phyloP scores from a whole-genome alignment of 1,140 invertebrate species.

The Drosophila truncata region DNA sequence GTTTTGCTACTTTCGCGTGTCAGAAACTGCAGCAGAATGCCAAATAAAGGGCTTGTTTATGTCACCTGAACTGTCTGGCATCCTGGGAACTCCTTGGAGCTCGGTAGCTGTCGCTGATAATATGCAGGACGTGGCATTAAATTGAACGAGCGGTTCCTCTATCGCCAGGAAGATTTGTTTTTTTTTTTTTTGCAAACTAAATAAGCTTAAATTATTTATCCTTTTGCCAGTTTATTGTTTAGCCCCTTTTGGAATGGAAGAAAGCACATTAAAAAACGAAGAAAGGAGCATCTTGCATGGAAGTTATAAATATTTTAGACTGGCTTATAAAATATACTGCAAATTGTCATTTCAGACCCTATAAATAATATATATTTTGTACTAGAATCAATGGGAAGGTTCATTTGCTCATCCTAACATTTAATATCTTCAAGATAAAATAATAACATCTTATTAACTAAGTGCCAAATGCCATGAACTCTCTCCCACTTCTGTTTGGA shows the following conservation, averaged over 20 bases:
- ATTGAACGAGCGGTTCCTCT: constrained; percentile 29
- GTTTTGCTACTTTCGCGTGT: constrained; percentile 66
- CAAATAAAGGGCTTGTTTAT: constrained; percentile 81
- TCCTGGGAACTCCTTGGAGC: constrained; percentile 7
- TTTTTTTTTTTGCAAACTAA: constrained; percentile 19
- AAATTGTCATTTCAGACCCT: no score
- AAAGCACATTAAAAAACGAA: no score
- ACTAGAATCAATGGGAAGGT: no score
- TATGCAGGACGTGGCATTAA: constrained; percentile 63
- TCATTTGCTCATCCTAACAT: no score
- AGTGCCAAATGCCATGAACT: background rate
- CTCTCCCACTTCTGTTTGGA: background rate
- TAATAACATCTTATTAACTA: background rate
- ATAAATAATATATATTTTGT: no score
- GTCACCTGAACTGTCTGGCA: constrained; percentile 58
- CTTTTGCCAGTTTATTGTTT: no score
- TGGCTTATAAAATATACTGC: no score
- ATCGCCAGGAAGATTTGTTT: constrained; percentile 34
- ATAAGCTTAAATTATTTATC: background rate
- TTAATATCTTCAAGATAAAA: background rate
- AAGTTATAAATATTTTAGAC: no score
- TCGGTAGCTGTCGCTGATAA: constrained; percentile 50
- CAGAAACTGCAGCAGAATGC: constrained; percentile 74
- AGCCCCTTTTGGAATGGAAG: no score
- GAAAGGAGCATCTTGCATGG: no score